Evolutionary conservation across 2,113 vertebrate species (phyloP), one percentile per base, ranked within the genome.

Genomic region (Phasianus colchicus): DNA sequence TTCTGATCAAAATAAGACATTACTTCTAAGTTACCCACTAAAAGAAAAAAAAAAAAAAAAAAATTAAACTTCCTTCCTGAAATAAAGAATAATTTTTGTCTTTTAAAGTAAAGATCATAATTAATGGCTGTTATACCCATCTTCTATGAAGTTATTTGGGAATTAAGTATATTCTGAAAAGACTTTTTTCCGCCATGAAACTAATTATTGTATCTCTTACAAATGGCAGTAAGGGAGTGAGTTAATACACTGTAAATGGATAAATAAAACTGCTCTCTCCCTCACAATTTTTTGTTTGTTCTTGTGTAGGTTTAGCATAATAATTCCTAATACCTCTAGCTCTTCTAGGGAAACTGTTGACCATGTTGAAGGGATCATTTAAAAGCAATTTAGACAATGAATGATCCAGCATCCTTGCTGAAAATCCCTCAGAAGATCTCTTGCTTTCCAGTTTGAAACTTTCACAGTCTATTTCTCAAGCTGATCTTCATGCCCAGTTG

Each of bases 1-100:
- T 94, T 83, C 45, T 78, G 7, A 93, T 88, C 36, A 88, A 94
- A 95, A 94, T 66, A 73, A 88, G 90, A 65, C 67, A 18, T 20
- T 78, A 69, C 86, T 93, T 86, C n/a, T 58, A 86, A 71, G 50
- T 30, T 83, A 36, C 2, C 4, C 20, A 11, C 9, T 6, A 27
- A 36, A 40, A 83, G 88, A 63, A 61, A 30, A 61, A 34, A 32
- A 64, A 61, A 34, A 32, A 64, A 38, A 38, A 17, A 17, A 67
- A 29, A 4, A 84, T 84, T 86, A 82, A 85, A 91, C 36, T 21
- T 69, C 38, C 60, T 78, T 69, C 65, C n/a, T 75, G 77, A 96
- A 92, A 32, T 38, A 96, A 88, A 95, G 43, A 24, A 81, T 18
- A 43, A 9, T 55, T 88, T 80, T 76, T 81, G 1, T 48, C 22